Evolutionary conservation across 2,797 vertebrate species (phyloP), one percentile per base, ranked within the genome.

Genomic region (Sphaeramia orbicularis): DNA sequence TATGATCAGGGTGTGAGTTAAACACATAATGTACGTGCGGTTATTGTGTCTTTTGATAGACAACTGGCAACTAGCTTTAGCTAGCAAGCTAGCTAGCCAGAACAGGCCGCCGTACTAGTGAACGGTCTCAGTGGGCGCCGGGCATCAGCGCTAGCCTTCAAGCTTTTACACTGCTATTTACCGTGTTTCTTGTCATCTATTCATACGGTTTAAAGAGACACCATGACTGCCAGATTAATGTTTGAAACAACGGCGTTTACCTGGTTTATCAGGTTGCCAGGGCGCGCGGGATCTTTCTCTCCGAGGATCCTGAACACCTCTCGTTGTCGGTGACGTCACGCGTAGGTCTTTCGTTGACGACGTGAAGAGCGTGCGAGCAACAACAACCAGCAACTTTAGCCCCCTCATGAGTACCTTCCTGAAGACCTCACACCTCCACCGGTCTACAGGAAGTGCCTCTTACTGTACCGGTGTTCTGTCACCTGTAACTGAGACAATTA

Each of bases 291-390:
- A 92, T 92, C 91, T 94, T 93, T 92, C 92, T 93, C 91, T 94
- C 93, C 92, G 91, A 93, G 88, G 91, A 94, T 94, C 94, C 91
- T 93, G 93, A 95, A 94, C 94, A 93, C 93, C 93, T 92, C 92
- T 92, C 90, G 93, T 89, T 86, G 89, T 86, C 80, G 76, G 7
- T 95, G 90, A 94, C 94, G 94, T 94, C 91, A 94, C 81, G 53
- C 93, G 93, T 88, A 86, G 72, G 71, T 83, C 74, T 83, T 82
- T 83, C 77, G 82, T 82, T 18, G 53, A 67, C 69, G 49, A 92
- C 93, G 92, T 91, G 88, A 81, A 84, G 74, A 67, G 53, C 62
- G 74, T 68, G 83, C 74, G 64, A 80, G 32, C 32, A 35, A 35
- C 32, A 35, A 35, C 51, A 44, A 47, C 21, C 72, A 53, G 75